Conservation (phyloP, 2,888 invertebrate genomes). For the Leptinotarsa tumamoca region DNA sequence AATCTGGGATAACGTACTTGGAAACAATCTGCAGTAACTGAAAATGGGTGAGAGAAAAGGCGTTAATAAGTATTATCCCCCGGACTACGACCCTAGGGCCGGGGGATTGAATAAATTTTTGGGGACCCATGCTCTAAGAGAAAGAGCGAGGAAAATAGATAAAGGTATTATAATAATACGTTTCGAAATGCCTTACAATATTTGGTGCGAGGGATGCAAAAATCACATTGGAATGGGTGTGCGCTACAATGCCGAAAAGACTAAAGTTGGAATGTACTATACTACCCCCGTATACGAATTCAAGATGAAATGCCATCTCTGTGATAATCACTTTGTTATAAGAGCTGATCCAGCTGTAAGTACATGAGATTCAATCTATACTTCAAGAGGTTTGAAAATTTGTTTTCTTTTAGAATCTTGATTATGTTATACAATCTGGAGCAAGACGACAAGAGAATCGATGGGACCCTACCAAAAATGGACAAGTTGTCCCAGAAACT, state of each 20-base stretch:
- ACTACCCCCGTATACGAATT: constrained; percentile 98
- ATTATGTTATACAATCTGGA: constrained; percentile 95
- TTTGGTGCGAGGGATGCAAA: constrained; percentile 98
- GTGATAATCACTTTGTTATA: constrained; percentile 97
- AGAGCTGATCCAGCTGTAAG: constrained; percentile 96
- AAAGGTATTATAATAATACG: constrained; percentile 95
- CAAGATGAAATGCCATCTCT: constrained; percentile 98
- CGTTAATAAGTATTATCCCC: constrained; percentile 97
- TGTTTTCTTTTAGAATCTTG: constrained; percentile 83
- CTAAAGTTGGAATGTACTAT: constrained; percentile 96
- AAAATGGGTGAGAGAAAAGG: constrained; percentile 98
- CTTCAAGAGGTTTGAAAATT: not conserved
- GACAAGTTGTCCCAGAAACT: constrained; percentile 91
- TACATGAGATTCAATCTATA: constrained; percentile 41
- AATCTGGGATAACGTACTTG: not conserved
- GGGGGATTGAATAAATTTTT: constrained; percentile 95
- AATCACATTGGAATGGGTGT: constrained; percentile 99
- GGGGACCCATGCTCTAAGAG: constrained; percentile 94
- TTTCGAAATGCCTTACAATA: constrained; percentile 99
- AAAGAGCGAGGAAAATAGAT: constrained; percentile 94
- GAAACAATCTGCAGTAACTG: not conserved
- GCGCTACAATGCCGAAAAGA: constrained; percentile 94
- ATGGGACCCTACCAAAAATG: constrained; percentile 98
- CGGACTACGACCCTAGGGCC: constrained; percentile 96
- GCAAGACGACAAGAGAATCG: constrained; percentile 96